These are phyloP conservation scores for Tenodera sinensis DNA, from an alignment of 2,888 invertebrate genomes.

Conservation along the genomic window DNA sequence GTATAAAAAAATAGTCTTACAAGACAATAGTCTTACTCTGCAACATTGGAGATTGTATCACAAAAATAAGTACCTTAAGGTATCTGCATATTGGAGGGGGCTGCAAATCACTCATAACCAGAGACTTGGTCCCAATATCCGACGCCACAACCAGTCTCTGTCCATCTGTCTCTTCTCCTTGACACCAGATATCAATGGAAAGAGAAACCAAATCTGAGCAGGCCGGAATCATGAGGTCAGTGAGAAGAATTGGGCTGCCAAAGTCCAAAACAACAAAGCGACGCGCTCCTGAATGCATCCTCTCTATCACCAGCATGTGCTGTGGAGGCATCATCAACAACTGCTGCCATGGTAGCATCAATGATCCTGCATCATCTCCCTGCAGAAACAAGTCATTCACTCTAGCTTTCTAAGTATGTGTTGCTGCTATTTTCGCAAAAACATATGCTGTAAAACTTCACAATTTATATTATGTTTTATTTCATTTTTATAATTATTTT, in stretches of 20 bases:
- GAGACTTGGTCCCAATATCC: slow-evolving; percentile 81
- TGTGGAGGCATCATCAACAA: slow-evolving; percentile 79
- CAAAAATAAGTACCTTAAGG: slow-evolving; percentile 63
- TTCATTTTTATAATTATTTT: no score
- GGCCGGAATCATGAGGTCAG: slow-evolving; percentile 78
- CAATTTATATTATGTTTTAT: no score
- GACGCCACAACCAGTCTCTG: slow-evolving; percentile 78
- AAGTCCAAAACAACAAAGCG: slow-evolving; percentile 90
- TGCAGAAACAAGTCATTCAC: neutral
- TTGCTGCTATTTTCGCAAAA: no score
- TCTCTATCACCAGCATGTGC: slow-evolving; percentile 77
- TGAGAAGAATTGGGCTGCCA: slow-evolving; percentile 78
- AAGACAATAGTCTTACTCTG: no score
- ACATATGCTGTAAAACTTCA: no score
- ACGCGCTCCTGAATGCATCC: slow-evolving; percentile 92
- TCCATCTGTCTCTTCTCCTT: slow-evolving; percentile 80
- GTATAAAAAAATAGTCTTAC: no score
- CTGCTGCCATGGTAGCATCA: slow-evolving; percentile 62
- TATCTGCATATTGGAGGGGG: slow-evolving; percentile 87
- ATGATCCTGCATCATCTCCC: slow-evolving; percentile 6
- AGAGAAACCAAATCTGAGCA: slow-evolving; percentile 80
- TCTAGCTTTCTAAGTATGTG: no score
- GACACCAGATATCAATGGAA: slow-evolving; percentile 86
- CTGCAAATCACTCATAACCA: slow-evolving; percentile 84
- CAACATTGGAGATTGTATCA: neutral